Conservation (phyloP, 2,113 vertebrate species). For the Sinocyclocheilus anophthalmus region DNA sequence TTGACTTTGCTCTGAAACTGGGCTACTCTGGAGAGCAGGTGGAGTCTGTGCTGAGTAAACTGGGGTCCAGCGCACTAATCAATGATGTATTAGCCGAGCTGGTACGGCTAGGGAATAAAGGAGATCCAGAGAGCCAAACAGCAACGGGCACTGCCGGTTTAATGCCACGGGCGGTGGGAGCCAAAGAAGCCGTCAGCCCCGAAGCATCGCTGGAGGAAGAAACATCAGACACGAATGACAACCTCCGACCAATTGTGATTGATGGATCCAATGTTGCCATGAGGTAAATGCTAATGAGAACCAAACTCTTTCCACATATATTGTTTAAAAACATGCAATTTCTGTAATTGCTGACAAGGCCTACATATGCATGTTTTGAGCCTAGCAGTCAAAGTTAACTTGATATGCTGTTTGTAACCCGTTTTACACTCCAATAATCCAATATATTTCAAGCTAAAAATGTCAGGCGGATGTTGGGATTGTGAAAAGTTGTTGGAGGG, state of each 20-base stretch:
- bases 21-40: constrained; percentile 95
- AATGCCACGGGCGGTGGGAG: constrained; percentile 75
- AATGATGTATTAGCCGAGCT: constrained; percentile 95
- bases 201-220: constrained; percentile 93
- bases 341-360: background rate
- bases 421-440: background rate
- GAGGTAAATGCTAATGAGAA: constrained; percentile 80
- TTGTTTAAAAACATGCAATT: background rate
- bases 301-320: background rate
- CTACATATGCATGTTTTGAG: background rate
- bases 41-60: constrained; percentile 89
- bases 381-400: background rate
- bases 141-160: constrained; percentile 65
- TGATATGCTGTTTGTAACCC: background rate
- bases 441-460: background rate
- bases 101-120: constrained; percentile 93
- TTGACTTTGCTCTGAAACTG: constrained; percentile 97
- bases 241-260: constrained; percentile 92
- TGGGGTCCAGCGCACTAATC: constrained; percentile 91
- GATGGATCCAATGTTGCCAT: constrained; percentile 98
- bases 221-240: constrained; percentile 85
- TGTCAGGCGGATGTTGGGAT: background rate
- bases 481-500: background rate
- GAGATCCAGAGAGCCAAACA: constrained; percentile 84
- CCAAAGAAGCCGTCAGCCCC: constrained; percentile 85